A percentile compares a stretch with the other conserved stretches of the same genome.
Conservation (phyloP, 2,888 invertebrate species). For the Macaria liturata region DNA sequence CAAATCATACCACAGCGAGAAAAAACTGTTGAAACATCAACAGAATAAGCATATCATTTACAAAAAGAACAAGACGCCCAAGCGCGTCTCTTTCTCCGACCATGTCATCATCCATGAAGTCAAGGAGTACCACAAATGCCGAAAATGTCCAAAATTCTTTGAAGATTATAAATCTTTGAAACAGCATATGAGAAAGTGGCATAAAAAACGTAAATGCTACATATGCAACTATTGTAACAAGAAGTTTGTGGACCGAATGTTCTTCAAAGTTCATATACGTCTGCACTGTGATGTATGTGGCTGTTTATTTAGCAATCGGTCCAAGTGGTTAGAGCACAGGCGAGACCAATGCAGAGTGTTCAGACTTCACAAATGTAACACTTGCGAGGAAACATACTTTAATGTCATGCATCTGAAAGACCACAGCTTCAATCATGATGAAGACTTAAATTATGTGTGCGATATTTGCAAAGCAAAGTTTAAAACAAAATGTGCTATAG, state of each 20-base stretch:
- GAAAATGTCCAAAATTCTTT: constrained; percentile 68
- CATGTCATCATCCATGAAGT: constrained; percentile 67
- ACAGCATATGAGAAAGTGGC: constrained; percentile 56
- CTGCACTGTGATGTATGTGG: constrained; percentile 69
- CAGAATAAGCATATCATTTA: constrained; percentile 65
- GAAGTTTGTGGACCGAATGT: constrained; percentile 64
- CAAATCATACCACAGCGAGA: constrained; percentile 58
- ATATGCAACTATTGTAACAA: constrained; percentile 71
- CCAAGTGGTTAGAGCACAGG: constrained; percentile 53
- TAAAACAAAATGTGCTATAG: constrained; percentile 54
- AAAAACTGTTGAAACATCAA: constrained; percentile 60
- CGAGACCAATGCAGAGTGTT: constrained; percentile 50
- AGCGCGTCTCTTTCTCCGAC: constrained; percentile 70
- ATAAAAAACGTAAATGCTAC: constrained; percentile 71
- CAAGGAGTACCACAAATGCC: constrained; percentile 65
- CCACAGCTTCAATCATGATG: constrained; percentile 61
- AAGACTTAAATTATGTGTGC: constrained; percentile 50
- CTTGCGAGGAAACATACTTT: constrained; percentile 53
- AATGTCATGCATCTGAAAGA: constrained; percentile 68
- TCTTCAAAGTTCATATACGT: constrained; percentile 72
- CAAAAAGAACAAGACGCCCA: constrained; percentile 50
- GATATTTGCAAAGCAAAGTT: constrained; percentile 71
- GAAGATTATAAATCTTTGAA: constrained; percentile 56
- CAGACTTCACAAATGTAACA: constrained; percentile 59
- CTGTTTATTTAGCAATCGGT: constrained; percentile 47